A percentile compares a stretch with the other conserved stretches of the same genome.
These are phyloP conservation scores for Hyla sarda DNA, from an alignment of 2,113 vertebrate species.

Conservation along the genomic window DNA sequence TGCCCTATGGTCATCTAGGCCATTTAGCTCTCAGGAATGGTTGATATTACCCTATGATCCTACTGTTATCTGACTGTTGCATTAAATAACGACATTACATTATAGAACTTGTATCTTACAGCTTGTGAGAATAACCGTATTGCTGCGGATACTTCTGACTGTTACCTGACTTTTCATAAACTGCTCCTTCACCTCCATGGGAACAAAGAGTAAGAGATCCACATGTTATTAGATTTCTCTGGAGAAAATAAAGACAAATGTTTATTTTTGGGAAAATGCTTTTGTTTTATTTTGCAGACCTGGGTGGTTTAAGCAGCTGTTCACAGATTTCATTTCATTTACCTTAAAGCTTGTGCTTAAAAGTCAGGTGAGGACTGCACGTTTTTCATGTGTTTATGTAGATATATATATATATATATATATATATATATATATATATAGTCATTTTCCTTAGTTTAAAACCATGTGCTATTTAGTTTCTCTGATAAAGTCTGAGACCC, in stretches of 20 bases:
- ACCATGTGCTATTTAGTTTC: not conserved
- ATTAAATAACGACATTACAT: not conserved
- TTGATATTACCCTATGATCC: not conserved
- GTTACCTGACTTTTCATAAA: slow-evolving; percentile 82
- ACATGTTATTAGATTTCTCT: not conserved
- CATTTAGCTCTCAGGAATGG: not conserved
- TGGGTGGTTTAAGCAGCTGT: slow-evolving; percentile 84
- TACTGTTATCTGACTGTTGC: not conserved
- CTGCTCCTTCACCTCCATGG: slow-evolving; percentile 80
- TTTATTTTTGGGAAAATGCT: too few species aligned
- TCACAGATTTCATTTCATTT: slow-evolving; percentile 86
- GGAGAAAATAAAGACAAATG: not conserved
- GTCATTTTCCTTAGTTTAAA: too few species aligned
- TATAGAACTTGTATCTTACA: slow-evolving; percentile 49
- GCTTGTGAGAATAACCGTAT: slow-evolving; percentile 77
- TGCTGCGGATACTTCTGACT: slow-evolving; percentile 77
- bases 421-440: too few species aligned
- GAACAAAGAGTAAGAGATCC: slow-evolving; percentile 77
- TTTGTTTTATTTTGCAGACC: slow-evolving; percentile 71
- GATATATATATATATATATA: too few species aligned
- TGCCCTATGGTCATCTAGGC: not conserved
- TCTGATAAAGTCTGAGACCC: too few species aligned
- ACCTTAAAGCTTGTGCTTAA: slow-evolving; percentile 85
- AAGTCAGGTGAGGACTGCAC: slow-evolving; percentile 77
- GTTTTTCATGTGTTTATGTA: not conserved